Conservation (phyloP, 2,113 vertebrate species). For the Zootoca vivipara region DNA sequence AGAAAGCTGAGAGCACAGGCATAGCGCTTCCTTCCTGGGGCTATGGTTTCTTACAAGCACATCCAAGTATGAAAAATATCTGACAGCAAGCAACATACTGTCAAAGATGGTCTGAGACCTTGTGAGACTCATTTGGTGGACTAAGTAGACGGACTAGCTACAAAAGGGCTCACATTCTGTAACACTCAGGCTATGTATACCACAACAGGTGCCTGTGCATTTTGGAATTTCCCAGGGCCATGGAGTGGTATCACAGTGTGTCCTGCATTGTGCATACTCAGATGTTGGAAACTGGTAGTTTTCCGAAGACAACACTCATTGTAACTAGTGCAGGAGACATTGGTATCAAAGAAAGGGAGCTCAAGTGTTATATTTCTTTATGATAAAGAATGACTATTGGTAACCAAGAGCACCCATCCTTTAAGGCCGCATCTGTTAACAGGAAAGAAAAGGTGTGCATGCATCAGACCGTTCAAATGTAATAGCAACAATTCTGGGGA, state of each 20-base stretch:
- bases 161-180: background rate
- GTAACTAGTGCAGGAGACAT: background rate
- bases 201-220: background rate
- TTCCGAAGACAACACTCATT: background rate
- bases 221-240: background rate
- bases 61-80: conserved; percentile 7
- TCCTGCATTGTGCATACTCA: background rate
- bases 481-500: background rate
- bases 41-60: conserved; percentile 13
- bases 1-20: background rate
- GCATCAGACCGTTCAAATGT: background rate
- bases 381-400: background rate
- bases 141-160: background rate
- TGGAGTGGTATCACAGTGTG: background rate
- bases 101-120: background rate
- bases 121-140: background rate
- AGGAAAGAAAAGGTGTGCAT: background rate
- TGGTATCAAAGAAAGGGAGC: background rate
- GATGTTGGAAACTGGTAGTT: background rate
- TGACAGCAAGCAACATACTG: background rate
- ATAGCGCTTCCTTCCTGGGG: background rate
- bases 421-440: background rate
- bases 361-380: background rate
- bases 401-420: background rate
- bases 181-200: background rate